Base-by-base conservation (phyloP, 1,140 invertebrate species). In the Agrypnia vestita region DNA sequence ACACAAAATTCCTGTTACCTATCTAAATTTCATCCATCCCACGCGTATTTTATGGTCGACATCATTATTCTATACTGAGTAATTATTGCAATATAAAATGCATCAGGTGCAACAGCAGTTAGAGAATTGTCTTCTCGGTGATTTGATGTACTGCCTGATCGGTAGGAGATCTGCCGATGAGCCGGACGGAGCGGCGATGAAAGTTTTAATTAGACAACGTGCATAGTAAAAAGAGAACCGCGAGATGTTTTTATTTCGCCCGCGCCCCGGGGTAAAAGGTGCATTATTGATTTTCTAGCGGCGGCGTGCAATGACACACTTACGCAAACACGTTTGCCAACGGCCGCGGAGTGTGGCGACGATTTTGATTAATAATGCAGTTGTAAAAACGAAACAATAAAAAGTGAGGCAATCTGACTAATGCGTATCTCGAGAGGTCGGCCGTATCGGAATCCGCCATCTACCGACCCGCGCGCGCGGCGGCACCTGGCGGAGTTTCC, bases 361-460 rank as follows among this genome's bases (percentile, higher is more conserved):
- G 53, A 76, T 46, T 76, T 76, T 76, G 56, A 76, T 64, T 76
- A 76, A 76, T 76, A 76, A 76, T 64, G 61, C 74, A 55, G 53
- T 73, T 56, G 71, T 73, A 73, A 53, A 73, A 55, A 10, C 10
- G 49, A 73, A 73, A 73, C 47, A 73, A 73, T 56, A 73, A 73
- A 55, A 73, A 53, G 47, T 35, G 49, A 69, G 35, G 62, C 62
- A 46, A 44, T 69, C 35, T 69, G 64, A 69, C 64, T 44, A 69
- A 69, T 69, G 15, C 46, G 61, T 35, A 44, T 17, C 15, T 19
- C 13, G 64, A n/a, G 61, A 64, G 61, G 46, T 69, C 46, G 61
- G 19, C 25, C 25, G 6, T 62, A 35, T 62, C 55, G 17, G 17
- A 35, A 59, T 59, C 55, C 55, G 55, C 17, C 17, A 59, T 59